A percentile compares a stretch with the other conserved stretches of the same genome.
Conservation (phyloP, 1,140 invertebrate species). For the Brachionus paranguensis region DNA sequence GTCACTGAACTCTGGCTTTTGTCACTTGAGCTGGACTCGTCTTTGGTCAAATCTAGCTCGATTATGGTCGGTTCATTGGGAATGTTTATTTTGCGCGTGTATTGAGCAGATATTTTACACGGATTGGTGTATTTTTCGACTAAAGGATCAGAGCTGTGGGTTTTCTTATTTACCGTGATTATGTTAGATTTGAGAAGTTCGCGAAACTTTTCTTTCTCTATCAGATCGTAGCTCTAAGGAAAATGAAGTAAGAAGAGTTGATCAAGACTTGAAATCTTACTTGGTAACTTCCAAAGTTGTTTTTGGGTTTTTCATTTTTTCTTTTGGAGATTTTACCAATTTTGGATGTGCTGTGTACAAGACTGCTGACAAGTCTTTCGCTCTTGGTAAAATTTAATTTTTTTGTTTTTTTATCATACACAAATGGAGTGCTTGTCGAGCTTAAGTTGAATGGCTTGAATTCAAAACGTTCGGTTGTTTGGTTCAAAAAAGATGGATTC, state of each 20-base stretch:
- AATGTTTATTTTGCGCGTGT: background rate
- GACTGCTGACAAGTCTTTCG: background rate
- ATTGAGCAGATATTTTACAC: background rate
- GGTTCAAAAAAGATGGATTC: background rate
- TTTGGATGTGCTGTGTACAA: background rate
- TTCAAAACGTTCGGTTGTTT: background rate
- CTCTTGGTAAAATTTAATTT: background rate
- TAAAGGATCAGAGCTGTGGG: background rate
- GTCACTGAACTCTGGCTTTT: background rate
- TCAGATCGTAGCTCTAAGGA: background rate
- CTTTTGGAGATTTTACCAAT: background rate
- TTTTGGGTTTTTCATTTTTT: background rate
- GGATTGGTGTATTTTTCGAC: conserved; percentile 10
- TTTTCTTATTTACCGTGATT: background rate
- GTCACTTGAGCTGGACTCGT: background rate
- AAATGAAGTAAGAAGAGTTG: background rate
- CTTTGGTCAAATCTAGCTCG: background rate
- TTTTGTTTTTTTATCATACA: background rate
- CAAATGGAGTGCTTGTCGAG: background rate
- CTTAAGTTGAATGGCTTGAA: background rate
- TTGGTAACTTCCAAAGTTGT: background rate
- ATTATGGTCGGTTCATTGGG: background rate
- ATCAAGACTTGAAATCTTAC: background rate
- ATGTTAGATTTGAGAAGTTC: background rate
- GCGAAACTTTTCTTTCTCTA: conserved; percentile 23